Evolutionary conservation across 2,113 vertebrate species (phyloP).

Genomic region (Propithecus coquereli): DNA sequence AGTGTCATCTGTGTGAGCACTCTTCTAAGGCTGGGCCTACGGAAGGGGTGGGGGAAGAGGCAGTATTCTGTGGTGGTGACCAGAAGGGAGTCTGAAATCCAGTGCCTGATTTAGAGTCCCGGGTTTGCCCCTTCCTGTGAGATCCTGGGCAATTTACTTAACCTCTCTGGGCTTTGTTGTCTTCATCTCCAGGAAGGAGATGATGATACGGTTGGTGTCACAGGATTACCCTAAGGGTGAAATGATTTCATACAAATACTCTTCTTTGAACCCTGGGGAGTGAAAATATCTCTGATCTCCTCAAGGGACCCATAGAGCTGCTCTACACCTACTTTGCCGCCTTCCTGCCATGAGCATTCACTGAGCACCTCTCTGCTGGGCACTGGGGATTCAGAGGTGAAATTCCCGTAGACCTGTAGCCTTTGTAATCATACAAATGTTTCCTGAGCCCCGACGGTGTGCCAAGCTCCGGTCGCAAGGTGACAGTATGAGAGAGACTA

Average conservation of each 20-base stretch:
- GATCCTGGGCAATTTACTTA: background rate
- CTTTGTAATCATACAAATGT: background rate
- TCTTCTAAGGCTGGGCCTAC: background rate
- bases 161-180: background rate
- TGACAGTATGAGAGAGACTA: background rate
- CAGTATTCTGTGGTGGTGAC: background rate
- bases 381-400: background rate
- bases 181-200: background rate
- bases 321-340: background rate
- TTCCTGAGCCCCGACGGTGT: background rate
- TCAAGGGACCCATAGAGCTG: background rate
- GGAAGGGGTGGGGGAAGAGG: background rate
- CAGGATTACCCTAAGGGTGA: background rate
- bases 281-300: background rate
- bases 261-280: background rate
- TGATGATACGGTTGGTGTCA: background rate
- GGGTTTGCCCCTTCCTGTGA: background rate
- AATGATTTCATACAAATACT: background rate
- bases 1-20: too few species aligned
- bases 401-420: background rate
- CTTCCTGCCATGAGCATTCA: background rate
- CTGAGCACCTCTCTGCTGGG: background rate
- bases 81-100: background rate
- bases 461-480: background rate
- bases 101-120: background rate